Conservation (phyloP, 2,113 vertebrate genomes). For the Probosciger aterrimus region DNA sequence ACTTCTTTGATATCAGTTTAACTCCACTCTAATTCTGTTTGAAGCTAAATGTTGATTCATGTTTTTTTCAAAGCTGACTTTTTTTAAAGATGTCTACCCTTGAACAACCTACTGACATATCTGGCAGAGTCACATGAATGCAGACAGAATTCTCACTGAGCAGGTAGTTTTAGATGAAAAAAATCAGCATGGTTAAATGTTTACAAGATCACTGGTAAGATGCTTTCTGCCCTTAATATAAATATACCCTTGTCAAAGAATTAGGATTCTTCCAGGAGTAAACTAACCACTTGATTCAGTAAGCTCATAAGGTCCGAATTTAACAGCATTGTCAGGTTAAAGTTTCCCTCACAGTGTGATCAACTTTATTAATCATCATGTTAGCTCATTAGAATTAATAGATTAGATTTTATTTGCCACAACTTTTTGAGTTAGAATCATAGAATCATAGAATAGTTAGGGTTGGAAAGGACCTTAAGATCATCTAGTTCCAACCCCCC, state of each 20-base stretch:
- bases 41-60: conserved; percentile 56
- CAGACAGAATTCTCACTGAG: not conserved
- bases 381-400: not conserved
- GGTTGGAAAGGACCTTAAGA: no score
- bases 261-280: not conserved
- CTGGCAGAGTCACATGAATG: not conserved
- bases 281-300: not conserved
- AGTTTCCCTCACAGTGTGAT: not conserved
- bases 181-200: not conserved
- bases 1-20: conserved; percentile 57
- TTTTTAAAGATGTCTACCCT: conserved; percentile 3
- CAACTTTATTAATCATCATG: not conserved
- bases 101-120: conserved; percentile 24
- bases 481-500: no score
- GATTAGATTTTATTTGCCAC: not conserved
- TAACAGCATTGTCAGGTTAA: not conserved
- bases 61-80: conserved; percentile 41
- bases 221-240: not conserved
- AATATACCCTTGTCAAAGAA: not conserved
- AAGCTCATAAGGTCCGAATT: not conserved
- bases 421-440: not conserved
- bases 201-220: not conserved
- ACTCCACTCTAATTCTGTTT: conserved; percentile 48
- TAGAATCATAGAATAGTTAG: no score
- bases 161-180: not conserved